Percentiles rank a stretch among this genome's conserved stretches.
These are phyloP conservation scores for Athalia circularis DNA, from an alignment of 2,888 invertebrate genomes.

Conservation along the genomic window DNA sequence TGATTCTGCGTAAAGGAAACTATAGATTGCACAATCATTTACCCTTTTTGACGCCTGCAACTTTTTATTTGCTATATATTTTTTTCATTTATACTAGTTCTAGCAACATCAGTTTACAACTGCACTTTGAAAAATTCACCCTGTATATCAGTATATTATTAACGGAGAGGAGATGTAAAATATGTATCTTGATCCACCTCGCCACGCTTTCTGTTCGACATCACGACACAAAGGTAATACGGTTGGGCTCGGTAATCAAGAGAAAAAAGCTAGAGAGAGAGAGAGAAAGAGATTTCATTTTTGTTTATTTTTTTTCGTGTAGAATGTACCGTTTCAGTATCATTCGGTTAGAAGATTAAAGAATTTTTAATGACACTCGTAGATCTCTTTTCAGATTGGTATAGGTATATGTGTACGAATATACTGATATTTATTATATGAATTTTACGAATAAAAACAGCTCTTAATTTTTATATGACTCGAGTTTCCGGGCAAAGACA, in stretches of 20 bases:
- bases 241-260: constrained; percentile 10
- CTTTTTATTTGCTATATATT: too few relatives aligned
- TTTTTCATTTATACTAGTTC: too few relatives aligned
- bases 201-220: constrained; percentile 30
- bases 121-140: too few relatives aligned
- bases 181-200: not conserved
- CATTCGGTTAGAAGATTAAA: constrained; percentile 42
- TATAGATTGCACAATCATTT: too few relatives aligned
- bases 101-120: too few relatives aligned
- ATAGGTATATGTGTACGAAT: not conserved
- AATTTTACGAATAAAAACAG: too few relatives aligned
- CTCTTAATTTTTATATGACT: not conserved
- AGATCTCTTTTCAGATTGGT: constrained; percentile 24
- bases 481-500: constrained; percentile 9
- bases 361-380: constrained; percentile 37
- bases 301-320: not conserved
- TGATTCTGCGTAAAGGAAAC: too few relatives aligned
- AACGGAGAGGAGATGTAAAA: too few relatives aligned
- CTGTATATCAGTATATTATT: too few relatives aligned
- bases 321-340: not conserved
- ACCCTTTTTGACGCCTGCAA: constrained; percentile 3
- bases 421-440: not conserved
- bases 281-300: not conserved
- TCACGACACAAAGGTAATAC: constrained; percentile 18
- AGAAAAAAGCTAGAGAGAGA: not conserved